Percentiles rank a stretch among this genome's conserved stretches.
Evolutionary conservation across 2,888 invertebrate genomes (phyloP).

Genomic region (Andrena camellia): DNA sequence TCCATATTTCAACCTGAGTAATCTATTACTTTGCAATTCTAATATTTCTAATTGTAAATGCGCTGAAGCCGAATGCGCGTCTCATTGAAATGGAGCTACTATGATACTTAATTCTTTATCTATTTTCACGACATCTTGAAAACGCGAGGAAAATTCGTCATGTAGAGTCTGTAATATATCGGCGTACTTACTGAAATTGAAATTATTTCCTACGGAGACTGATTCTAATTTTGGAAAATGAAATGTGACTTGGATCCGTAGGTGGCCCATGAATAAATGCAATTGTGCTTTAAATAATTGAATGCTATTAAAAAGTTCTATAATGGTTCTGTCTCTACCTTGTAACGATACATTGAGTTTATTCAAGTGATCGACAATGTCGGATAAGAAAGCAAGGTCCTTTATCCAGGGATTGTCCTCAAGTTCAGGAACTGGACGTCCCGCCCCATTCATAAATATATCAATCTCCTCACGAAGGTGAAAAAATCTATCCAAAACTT

Average conservation of each 20-base stretch:
- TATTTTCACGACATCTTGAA: background rate
- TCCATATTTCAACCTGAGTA: background rate
- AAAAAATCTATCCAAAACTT: constrained; percentile 24
- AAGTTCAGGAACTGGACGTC: background rate
- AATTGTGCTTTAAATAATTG: constrained; percentile 17
- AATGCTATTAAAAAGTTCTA: constrained; percentile 8
- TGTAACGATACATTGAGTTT: constrained; percentile 12
- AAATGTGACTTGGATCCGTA: background rate
- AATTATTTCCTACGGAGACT: background rate
- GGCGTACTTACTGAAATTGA: background rate
- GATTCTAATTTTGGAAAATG: constrained; percentile 26
- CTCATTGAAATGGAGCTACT: background rate
- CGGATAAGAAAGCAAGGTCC: constrained; percentile 18
- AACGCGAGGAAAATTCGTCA: background rate
- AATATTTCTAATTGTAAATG: background rate
- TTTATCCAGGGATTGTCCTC: background rate
- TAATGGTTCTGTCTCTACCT: constrained; percentile 16
- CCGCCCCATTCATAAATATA: constrained; percentile 19
- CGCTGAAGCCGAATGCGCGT: background rate
- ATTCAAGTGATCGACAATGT: constrained; percentile 23
- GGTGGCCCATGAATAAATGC: constrained; percentile 8
- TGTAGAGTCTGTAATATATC: background rate
- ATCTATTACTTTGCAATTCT: background rate
- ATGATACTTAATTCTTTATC: background rate
- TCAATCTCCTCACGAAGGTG: constrained; percentile 19